phyloP scores from a whole-genome alignment of 2,888 invertebrate genomes.

The Neoscelio sp. region DNA sequence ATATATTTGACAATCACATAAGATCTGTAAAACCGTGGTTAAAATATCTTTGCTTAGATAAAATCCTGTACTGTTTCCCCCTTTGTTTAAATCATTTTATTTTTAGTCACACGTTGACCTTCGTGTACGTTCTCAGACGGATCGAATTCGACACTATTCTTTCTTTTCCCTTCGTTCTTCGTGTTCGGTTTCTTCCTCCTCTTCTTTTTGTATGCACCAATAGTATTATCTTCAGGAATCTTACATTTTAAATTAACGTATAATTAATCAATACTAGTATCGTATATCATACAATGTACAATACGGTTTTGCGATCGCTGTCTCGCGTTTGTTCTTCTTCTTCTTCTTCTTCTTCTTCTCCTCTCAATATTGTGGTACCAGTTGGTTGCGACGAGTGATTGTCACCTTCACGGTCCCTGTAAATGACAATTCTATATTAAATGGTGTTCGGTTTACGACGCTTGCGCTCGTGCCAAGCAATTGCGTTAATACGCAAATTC shows the following conservation, averaged over 20 bases:
- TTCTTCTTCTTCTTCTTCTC: conserved; percentile 43
- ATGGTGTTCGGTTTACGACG: too few species aligned
- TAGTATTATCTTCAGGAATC: conserved; percentile 17
- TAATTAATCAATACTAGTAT: conserved; percentile 23
- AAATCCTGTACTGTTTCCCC: conserved; percentile 74
- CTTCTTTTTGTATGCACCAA: conserved; percentile 1
- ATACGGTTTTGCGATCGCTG: conserved; percentile 44
- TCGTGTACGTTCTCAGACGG: conserved; percentile 46
- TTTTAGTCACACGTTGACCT: conserved; percentile 46
- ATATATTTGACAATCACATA: conserved; percentile 79
- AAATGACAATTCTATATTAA: conserved; percentile 69
- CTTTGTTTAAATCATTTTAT: conserved; percentile 46
- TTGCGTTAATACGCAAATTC: neutral
- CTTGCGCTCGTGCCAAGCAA: neutral
- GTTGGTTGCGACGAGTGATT: conserved; percentile 80
- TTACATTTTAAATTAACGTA: conserved; percentile 24
- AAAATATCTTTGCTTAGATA: conserved; percentile 80
- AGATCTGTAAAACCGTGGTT: conserved; percentile 80
- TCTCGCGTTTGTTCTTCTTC: conserved; percentile 25
- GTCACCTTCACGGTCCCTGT: conserved; percentile 81
- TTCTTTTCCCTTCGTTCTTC: neutral
- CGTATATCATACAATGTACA: conserved; percentile 68
- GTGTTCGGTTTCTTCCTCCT: too few species aligned
- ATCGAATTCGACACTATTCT: conserved; percentile 14
- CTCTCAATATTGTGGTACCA: conserved; percentile 76